A percentile compares a stretch with the other conserved stretches of the same genome.
Conservation (phyloP, 2,797 vertebrate species). For the Notolabrus celidotus region DNA sequence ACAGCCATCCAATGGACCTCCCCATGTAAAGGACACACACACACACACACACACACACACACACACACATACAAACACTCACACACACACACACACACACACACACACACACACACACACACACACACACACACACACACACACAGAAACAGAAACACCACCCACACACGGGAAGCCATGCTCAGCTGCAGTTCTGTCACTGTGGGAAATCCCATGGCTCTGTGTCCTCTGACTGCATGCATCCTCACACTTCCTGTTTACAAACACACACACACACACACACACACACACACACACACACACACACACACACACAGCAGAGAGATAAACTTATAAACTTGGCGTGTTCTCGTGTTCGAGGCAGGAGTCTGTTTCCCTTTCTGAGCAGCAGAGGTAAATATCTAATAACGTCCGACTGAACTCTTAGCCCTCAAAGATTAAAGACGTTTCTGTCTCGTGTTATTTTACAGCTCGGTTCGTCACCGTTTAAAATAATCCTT, state of each 20-base stretch:
- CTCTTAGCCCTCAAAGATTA: no score
- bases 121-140: constrained; percentile 5
- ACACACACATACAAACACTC: neutral
- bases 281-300: constrained; percentile 17
- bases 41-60: neutral
- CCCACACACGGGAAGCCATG: constrained; percentile 36
- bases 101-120: no score
- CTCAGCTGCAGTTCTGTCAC: constrained; percentile 55
- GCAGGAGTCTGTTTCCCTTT: no score
- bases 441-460: no score
- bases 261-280: constrained; percentile 51
- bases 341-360: neutral
- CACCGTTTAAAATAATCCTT: no score
- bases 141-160: constrained; percentile 33
- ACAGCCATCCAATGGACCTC: constrained; percentile 34
- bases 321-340: neutral
- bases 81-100: constrained; percentile 19
- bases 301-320: neutral
- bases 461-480: no score
- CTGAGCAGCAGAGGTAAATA: no score
- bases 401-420: no score
- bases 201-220: constrained; percentile 74
- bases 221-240: constrained; percentile 62
- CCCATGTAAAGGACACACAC: constrained; percentile 49
- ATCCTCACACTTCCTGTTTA: constrained; percentile 82